phyloP scores from a whole-genome alignment of 2,113 vertebrate species.

The Zosterops hypoxanthus region DNA sequence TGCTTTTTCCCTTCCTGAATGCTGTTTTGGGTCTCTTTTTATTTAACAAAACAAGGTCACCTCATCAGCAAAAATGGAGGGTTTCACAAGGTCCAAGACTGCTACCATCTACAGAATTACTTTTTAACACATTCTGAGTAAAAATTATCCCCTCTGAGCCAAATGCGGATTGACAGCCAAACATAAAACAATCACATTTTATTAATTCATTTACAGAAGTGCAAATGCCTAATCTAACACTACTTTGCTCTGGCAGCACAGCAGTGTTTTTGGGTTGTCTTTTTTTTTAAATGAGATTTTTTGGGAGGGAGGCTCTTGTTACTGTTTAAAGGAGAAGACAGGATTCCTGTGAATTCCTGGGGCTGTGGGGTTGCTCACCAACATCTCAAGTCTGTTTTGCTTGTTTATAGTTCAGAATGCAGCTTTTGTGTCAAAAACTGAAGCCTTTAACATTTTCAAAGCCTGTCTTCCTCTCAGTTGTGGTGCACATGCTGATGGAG shows the following conservation, averaged over 20 bases:
- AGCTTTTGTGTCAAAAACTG: constrained; percentile 24
- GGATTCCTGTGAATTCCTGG: neutral
- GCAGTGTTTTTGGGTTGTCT: neutral
- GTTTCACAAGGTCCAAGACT: constrained; percentile 19
- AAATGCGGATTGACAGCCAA: constrained; percentile 64
- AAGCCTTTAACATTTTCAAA: constrained; percentile 55
- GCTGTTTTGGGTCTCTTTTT: neutral
- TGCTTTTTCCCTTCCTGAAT: neutral
- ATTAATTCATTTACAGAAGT: constrained; percentile 65
- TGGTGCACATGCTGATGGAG: neutral
- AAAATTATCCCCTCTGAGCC: constrained; percentile 26
- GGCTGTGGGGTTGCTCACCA: neutral
- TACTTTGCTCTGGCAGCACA: neutral
- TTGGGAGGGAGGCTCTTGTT: neutral
- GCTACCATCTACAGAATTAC: constrained; percentile 5
- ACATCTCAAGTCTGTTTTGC: neutral
- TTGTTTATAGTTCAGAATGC: neutral
- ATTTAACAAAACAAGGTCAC: constrained; percentile 42
- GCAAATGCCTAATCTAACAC: constrained; percentile 36
- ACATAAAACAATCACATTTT: constrained; percentile 57
- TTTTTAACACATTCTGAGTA: constrained; percentile 55
- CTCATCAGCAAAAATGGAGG: constrained; percentile 1
- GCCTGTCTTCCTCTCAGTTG: neutral
- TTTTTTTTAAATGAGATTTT: neutral
- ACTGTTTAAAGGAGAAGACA: neutral